Evolutionary conservation across 2,888 invertebrate species (phyloP).

Genomic region (Hybos culiciformis): DNA sequence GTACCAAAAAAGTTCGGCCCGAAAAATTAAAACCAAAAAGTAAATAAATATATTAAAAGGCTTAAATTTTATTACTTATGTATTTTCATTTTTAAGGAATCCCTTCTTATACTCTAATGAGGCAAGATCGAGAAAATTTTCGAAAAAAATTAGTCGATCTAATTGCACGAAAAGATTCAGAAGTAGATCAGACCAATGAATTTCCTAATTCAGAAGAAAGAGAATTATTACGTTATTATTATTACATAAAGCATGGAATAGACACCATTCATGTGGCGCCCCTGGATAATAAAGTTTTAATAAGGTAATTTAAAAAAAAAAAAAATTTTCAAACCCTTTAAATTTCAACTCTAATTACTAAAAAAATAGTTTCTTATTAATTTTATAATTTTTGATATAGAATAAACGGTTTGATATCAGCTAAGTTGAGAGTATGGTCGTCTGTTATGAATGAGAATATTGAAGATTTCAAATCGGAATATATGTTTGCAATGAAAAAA

Average conservation of each 20-base stretch:
- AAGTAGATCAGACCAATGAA: conserved; percentile 24
- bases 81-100: conserved; percentile 36
- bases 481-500: conserved; percentile 77
- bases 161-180: conserved; percentile 43
- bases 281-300: conserved; percentile 58
- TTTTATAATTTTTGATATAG: conserved; percentile 24
- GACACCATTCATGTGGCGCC: conserved; percentile 82
- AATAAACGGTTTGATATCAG: conserved; percentile 51
- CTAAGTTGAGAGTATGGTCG: conserved; percentile 47
- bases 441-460: conserved; percentile 46
- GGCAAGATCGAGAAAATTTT: conserved; percentile 69
- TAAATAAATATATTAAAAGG: too few species aligned
- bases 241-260: conserved; percentile 80
- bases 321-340: too few species aligned
- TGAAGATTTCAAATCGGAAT: conserved; percentile 72
- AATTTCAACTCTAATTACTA: too few species aligned
- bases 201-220: conserved; percentile 51
- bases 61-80: too few species aligned
- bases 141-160: conserved; percentile 62
- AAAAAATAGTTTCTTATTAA: not conserved
- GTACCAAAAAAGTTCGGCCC: too few species aligned
- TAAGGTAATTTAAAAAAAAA: conserved; percentile 34
- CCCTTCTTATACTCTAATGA: conserved; percentile 52
- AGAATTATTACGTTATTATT: conserved; percentile 68
- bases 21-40: too few species aligned